Conservation (phyloP, 2,888 invertebrate species). For the Pachymerium ferrugineum region DNA sequence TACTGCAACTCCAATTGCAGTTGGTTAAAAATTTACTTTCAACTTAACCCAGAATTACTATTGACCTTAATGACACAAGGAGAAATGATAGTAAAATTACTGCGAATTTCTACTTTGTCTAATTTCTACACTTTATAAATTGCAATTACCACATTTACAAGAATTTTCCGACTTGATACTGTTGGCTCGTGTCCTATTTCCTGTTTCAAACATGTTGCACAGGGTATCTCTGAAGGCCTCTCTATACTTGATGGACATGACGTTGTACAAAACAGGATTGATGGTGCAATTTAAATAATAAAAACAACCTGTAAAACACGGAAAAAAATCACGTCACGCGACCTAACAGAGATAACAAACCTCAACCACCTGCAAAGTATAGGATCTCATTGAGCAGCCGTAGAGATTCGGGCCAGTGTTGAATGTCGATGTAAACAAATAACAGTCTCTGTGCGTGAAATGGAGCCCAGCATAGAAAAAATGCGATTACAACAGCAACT, state of each 20-base stretch:
- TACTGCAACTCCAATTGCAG: too few relatives aligned
- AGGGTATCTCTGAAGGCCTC: slow-evolving; percentile 70
- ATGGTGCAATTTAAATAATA: slow-evolving; percentile 78
- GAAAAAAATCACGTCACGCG: neutral
- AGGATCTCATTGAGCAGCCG: slow-evolving; percentile 35
- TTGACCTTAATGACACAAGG: too few relatives aligned
- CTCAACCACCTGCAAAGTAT: slow-evolving; percentile 35
- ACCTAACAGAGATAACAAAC: neutral
- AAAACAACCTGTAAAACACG: slow-evolving; percentile 64
- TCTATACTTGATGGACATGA: slow-evolving; percentile 72
- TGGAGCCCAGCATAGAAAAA: slow-evolving; percentile 94
- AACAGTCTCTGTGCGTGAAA: slow-evolving; percentile 88
- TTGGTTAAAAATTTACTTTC: too few relatives aligned
- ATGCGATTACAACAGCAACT: slow-evolving; percentile 90
- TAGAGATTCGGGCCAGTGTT: slow-evolving; percentile 33
- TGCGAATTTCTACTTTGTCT: too few relatives aligned
- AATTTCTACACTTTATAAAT: too few relatives aligned
- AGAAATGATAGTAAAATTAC: too few relatives aligned
- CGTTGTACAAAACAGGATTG: slow-evolving; percentile 79
- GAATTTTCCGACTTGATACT: neutral
- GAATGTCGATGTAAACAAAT: slow-evolving; percentile 59
- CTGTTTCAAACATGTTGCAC: slow-evolving; percentile 45
- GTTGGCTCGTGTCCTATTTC: neutral
- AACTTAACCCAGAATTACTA: too few relatives aligned
- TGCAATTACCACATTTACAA: neutral